Conservation (phyloP, 2,888 invertebrate species). For the Brachyptera risi region DNA sequence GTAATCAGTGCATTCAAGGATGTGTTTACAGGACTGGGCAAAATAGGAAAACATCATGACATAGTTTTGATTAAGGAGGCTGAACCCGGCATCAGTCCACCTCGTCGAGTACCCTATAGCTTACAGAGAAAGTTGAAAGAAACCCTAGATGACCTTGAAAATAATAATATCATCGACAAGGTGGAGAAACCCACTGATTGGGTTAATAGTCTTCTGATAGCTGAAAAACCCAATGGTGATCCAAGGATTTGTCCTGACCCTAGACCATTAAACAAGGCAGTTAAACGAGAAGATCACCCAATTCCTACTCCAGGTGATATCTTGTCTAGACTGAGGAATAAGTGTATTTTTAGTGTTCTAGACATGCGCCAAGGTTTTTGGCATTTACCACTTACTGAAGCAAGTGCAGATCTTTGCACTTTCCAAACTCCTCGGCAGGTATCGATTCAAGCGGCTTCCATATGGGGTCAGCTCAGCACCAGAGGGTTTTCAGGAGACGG, state of each 20-base stretch:
- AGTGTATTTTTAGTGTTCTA: slow-evolving; percentile 20
- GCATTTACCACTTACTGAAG: slow-evolving; percentile 20
- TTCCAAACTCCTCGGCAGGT: slow-evolving; percentile 24
- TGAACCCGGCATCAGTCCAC: slow-evolving; percentile 13
- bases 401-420: slow-evolving; percentile 18
- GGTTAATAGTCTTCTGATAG: slow-evolving; percentile 29
- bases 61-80: background rate
- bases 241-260: slow-evolving; percentile 29
- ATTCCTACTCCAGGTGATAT: slow-evolving; percentile 25
- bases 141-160: slow-evolving; percentile 18
- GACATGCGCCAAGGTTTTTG: slow-evolving; percentile 24
- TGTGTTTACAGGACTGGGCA: slow-evolving; percentile 5
- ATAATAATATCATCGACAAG: slow-evolving; percentile 21
- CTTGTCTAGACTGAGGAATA: background rate
- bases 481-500: slow-evolving; percentile 22
- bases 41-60: background rate
- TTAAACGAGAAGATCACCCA: slow-evolving; percentile 9
- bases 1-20: background rate
- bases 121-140: slow-evolving; percentile 12
- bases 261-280: slow-evolving; percentile 17
- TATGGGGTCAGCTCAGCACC: slow-evolving; percentile 20
- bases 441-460: slow-evolving; percentile 22
- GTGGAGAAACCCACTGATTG: slow-evolving; percentile 28
- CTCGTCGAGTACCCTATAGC: slow-evolving; percentile 11
- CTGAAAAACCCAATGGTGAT: slow-evolving; percentile 24